Conservation (phyloP, 2,113 vertebrate genomes). For the Prunella fulvescens region DNA sequence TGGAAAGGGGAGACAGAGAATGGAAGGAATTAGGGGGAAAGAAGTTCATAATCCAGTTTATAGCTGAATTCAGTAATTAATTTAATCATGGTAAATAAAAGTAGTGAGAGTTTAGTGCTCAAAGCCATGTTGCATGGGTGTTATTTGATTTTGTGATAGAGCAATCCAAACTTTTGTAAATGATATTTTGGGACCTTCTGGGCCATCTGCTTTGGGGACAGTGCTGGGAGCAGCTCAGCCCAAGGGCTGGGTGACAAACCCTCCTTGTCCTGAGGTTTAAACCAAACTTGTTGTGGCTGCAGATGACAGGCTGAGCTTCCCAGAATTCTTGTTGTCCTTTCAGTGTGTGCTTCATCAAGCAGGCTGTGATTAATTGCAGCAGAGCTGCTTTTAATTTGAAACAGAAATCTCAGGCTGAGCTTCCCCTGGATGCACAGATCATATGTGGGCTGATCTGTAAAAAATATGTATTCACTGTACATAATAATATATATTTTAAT, state of each 20-base stretch:
- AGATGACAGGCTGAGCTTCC: background rate
- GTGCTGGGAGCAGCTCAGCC: background rate
- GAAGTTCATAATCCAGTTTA: background rate
- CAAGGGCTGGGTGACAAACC: slow-evolving; percentile 21
- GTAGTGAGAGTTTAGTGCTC: background rate
- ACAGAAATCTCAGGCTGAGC: background rate
- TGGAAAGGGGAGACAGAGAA: background rate
- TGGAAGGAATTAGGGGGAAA: background rate
- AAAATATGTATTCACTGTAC: accelerated
- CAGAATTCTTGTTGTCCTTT: background rate
- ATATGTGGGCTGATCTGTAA: background rate
- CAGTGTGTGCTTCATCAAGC: background rate
- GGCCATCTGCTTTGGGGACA: slow-evolving; percentile 58
- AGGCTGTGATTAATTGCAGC: slow-evolving; percentile 32
- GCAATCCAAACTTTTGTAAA: slow-evolving; percentile 49
- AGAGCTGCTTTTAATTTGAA: background rate
- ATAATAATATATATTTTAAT: background rate
- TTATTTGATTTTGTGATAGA: background rate
- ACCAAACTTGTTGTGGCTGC: slow-evolving; percentile 22
- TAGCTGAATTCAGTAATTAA: background rate
- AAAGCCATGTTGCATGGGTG: background rate
- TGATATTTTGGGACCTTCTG: slow-evolving; percentile 25
- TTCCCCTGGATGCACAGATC: background rate
- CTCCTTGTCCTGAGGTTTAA: slow-evolving; percentile 10
- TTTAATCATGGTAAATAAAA: background rate